phyloP scores from a whole-genome alignment of 1,140 invertebrate species.

The Gryon sp. region DNA sequence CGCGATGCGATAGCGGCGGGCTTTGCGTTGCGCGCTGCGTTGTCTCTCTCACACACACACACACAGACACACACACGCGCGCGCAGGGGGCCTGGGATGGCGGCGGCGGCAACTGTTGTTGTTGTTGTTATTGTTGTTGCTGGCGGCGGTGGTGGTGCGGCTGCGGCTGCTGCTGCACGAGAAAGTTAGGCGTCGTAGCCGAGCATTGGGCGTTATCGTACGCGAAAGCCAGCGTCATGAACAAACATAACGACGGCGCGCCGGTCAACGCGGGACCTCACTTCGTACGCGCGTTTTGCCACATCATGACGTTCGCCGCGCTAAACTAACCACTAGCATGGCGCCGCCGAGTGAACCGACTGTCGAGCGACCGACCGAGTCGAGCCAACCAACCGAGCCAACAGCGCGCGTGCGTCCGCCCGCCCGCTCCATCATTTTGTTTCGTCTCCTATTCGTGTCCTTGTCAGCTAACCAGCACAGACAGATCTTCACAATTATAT shows the following conservation, averaged over 20 bases:
- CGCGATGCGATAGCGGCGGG: conserved; percentile 27
- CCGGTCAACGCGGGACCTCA: conserved; percentile 72
- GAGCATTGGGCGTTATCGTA: conserved; percentile 71
- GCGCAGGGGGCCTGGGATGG: no score
- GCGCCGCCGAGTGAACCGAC: conserved; percentile 77
- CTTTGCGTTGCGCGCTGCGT: conserved; percentile 27
- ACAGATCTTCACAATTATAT: no score
- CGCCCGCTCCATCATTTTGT: no score
- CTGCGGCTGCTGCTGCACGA: conserved; percentile 28
- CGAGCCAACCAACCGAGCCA: conserved; percentile 49
- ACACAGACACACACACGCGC: no score
- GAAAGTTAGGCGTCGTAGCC: conserved; percentile 33
- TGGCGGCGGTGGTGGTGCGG: no score
- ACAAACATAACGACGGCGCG: conserved; percentile 72
- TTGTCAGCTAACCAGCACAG: no score
- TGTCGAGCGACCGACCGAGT: conserved; percentile 61
- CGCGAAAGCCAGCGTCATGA: conserved; percentile 69
- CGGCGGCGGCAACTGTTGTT: no score
- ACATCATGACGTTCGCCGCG: conserved; percentile 80
- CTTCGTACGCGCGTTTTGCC: conserved; percentile 77
- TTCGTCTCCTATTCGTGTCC: no score
- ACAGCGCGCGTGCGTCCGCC: conserved; percentile 63
- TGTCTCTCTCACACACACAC: background rate
- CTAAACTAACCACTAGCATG: conserved; percentile 80
- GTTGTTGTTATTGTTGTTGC: no score